Evolutionary conservation across 1,140 invertebrate genomes (phyloP).

Genomic region (Drosophila miranda): DNA sequence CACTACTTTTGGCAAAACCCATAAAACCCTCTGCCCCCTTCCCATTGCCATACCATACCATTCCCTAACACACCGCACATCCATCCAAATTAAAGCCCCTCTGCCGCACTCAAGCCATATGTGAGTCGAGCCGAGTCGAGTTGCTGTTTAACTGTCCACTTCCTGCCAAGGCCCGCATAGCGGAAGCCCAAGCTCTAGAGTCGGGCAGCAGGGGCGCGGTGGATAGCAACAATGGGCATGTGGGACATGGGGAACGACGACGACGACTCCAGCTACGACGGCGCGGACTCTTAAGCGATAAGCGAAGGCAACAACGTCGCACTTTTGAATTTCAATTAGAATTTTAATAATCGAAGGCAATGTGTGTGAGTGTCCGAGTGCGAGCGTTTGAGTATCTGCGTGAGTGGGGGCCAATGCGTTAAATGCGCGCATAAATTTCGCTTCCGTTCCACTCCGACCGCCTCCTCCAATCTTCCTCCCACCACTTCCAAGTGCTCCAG

Average conservation of each 20-base stretch:
- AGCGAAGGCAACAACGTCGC: constrained; percentile 66
- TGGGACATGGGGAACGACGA: constrained; percentile 22
- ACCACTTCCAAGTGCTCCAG: neutral
- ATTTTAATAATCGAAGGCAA: constrained; percentile 78
- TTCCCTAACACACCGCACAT: neutral
- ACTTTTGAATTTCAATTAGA: constrained; percentile 81
- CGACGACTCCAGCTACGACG: constrained; percentile 33
- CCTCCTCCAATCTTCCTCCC: neutral
- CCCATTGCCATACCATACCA: no score
- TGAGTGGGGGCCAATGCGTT: constrained; percentile 45
- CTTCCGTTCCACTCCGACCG: constrained; percentile 43
- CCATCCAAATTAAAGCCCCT: constrained; percentile 7
- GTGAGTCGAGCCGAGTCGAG: constrained; percentile 15
- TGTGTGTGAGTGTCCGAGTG: constrained; percentile 12
- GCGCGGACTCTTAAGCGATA: constrained; percentile 64
- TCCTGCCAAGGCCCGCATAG: constrained; percentile 70
- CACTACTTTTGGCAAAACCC: constrained; percentile 1
- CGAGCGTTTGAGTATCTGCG: constrained; percentile 16
- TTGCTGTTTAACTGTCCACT: constrained; percentile 72
- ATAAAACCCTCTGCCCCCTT: constrained; percentile 23
- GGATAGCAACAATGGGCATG: constrained; percentile 37
- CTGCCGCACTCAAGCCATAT: constrained; percentile 29
- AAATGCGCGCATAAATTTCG: constrained; percentile 69
- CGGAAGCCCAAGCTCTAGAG: constrained; percentile 54
- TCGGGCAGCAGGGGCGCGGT: constrained; percentile 1